Evolutionary conservation across 2,797 vertebrate genomes (phyloP).

Genomic region (Tolypeutes matacus): DNA sequence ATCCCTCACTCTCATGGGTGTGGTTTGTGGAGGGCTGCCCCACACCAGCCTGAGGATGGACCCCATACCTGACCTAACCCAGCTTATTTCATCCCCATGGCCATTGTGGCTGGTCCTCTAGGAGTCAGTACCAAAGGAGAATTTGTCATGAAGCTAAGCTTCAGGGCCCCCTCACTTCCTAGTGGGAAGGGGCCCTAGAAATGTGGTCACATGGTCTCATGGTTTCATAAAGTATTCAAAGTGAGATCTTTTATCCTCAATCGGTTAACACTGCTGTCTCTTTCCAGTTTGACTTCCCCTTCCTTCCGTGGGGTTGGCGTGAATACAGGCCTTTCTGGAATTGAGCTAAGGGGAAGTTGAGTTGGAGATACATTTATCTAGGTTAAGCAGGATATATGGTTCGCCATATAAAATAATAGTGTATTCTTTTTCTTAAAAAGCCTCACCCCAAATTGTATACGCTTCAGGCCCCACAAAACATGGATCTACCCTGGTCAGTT

Average conservation of each 20-base stretch:
- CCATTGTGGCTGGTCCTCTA: neutral
- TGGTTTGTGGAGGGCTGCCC: accelerated
- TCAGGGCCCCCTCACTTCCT: neutral
- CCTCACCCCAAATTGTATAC: too few species aligned
- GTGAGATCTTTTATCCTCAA: neutral
- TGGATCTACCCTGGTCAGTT: neutral
- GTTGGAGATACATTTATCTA: neutral
- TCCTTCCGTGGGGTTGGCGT: accelerated
- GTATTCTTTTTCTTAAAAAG: neutral
- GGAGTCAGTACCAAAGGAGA: neutral
- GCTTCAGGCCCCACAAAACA: neutral
- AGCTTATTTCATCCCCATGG: neutral
- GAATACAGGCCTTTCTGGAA: neutral
- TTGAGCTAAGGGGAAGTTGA: neutral
- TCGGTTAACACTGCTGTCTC: neutral
- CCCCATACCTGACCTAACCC: neutral
- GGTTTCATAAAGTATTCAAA: neutral
- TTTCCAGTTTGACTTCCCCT: neutral
- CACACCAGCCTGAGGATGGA: accelerated
- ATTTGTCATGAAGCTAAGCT: accelerated
- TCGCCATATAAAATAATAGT: neutral
- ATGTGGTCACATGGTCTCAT: accelerated
- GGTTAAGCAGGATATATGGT: neutral
- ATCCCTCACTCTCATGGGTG: accelerated
- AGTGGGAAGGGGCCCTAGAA: neutral